phyloP scores from a whole-genome alignment of 2,113 vertebrate genomes.

The Callorhinus ursinus region DNA sequence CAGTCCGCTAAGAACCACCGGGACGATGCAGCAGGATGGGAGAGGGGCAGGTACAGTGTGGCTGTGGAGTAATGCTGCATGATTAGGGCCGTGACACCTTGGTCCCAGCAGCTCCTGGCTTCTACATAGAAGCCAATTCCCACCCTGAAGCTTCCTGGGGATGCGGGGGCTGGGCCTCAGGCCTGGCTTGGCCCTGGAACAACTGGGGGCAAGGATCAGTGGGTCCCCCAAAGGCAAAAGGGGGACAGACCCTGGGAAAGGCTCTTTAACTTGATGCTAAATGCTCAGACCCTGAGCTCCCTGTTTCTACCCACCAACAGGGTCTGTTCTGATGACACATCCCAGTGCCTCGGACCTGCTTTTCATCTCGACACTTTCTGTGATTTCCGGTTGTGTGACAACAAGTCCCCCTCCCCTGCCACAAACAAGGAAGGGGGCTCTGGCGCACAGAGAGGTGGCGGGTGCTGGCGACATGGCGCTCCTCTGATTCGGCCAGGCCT shows the following conservation, averaged over 20 bases:
- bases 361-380: neutral
- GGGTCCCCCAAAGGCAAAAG: neutral
- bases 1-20: neutral
- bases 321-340: accelerated
- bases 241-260: neutral
- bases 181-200: neutral
- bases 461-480: neutral
- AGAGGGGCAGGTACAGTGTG: accelerated
- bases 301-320: neutral
- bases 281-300: neutral
- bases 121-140: neutral
- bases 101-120: neutral
- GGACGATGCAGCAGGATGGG: neutral
- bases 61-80: accelerated
- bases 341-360: neutral
- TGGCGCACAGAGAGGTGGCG: neutral
- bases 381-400: neutral
- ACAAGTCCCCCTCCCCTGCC: neutral
- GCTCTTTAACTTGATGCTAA: accelerated
- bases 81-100: neutral
- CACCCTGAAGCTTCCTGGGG: neutral
- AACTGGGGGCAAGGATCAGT: neutral
- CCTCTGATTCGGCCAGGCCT: neutral
- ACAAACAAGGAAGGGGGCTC: neutral
- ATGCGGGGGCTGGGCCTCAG: neutral